Conservation (phyloP, 2,888 invertebrate genomes). For the Mesodorylaimus sp. region DNA sequence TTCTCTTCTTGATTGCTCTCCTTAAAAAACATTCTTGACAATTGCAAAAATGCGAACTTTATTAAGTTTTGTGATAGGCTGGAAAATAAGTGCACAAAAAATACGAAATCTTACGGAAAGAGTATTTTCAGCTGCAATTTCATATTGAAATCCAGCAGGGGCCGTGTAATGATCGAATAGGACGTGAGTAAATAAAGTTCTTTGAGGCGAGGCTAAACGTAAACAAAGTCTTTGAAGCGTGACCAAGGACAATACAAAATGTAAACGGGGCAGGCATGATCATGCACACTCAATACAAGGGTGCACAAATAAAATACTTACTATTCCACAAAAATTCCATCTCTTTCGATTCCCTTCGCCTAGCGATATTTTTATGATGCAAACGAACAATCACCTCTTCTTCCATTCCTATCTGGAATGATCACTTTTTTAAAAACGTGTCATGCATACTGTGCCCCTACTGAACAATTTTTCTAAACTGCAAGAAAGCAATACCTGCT, state of each 20-base stretch:
- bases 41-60: no score
- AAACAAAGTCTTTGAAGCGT: constrained; percentile 7
- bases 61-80: no score
- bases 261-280: no score
- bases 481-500: no score
- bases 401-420: constrained; percentile 68
- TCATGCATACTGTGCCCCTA: no score
- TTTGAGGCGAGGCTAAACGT: constrained; percentile 21
- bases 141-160: constrained; percentile 57
- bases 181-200: constrained; percentile 56
- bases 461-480: no score
- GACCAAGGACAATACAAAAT: background rate
- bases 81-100: no score
- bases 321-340: constrained; percentile 37
- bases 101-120: no score
- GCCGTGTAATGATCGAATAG: constrained; percentile 54
- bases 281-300: background rate
- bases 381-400: constrained; percentile 31
- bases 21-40: no score
- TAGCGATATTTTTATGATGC: constrained; percentile 28
- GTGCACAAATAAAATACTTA: constrained; percentile 31
- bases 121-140: no score
- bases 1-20: no score
- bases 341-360: constrained; percentile 25
- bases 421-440: no score